phyloP scores from a whole-genome alignment of 2,797 vertebrate species.

The Sebastes minor region DNA sequence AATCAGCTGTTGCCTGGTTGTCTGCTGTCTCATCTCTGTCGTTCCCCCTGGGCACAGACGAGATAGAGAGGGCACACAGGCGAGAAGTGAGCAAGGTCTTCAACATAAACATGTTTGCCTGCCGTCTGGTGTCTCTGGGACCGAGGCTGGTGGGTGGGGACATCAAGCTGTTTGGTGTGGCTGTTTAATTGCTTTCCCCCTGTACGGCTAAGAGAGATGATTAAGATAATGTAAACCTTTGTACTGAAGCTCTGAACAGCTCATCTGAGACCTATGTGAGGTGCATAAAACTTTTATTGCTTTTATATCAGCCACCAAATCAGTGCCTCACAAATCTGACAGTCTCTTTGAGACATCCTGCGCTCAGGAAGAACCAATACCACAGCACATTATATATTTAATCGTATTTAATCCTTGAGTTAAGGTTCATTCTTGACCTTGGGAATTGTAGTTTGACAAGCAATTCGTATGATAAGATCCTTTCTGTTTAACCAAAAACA shows the following conservation, averaged over 20 bases:
- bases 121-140: conserved; percentile 16
- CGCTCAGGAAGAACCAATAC: neutral
- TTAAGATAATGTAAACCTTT: conserved; percentile 6
- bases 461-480: neutral
- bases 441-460: neutral
- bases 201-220: neutral
- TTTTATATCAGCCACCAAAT: conserved; percentile 16
- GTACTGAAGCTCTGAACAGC: neutral
- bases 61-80: neutral
- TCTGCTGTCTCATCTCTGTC: conserved; percentile 26
- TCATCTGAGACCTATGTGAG: neutral
- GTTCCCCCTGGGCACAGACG: neutral
- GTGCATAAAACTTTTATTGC: neutral
- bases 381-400: neutral
- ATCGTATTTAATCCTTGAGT: neutral
- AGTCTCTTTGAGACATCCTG: conserved; percentile 3
- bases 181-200: conserved; percentile 1
- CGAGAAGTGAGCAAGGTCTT: conserved; percentile 17
- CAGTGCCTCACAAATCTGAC: neutral
- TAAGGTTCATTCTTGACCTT: neutral
- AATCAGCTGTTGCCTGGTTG: conserved; percentile 37
- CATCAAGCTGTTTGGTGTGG: neutral
- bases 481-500: neutral
- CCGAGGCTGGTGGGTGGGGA: neutral
- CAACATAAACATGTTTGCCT: conserved; percentile 32